A percentile compares a stretch with the other conserved stretches of the same genome.
Evolutionary conservation across 2,113 vertebrate genomes (phyloP).

Genomic region (Rallus limicola): DNA sequence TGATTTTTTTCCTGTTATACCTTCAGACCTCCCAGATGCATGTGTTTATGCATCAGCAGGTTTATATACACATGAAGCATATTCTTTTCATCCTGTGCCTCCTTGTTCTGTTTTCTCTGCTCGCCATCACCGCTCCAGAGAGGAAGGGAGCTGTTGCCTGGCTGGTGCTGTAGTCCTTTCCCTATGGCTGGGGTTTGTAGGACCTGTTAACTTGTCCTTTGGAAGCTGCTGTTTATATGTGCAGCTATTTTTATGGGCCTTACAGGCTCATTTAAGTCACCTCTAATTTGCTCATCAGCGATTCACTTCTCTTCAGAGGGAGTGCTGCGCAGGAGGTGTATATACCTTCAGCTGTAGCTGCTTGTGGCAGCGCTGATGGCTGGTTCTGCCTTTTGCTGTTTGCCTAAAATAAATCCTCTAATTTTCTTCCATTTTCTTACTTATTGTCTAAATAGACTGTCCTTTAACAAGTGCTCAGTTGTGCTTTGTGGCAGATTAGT

Average conservation of each 20-base stretch:
- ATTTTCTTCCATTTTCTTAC: background rate
- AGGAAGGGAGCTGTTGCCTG: background rate
- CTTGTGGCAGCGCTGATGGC: background rate
- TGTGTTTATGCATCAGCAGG: background rate
- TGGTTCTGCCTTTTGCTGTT: background rate
- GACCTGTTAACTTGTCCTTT: background rate
- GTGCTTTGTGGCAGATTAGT: background rate
- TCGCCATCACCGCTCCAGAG: background rate
- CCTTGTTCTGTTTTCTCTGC: background rate
- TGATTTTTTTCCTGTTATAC: background rate
- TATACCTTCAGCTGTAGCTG: fast-evolving
- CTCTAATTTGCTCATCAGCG: background rate
- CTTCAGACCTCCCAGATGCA: background rate
- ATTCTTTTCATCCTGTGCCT: background rate
- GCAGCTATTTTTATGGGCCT: background rate
- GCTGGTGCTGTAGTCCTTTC: background rate
- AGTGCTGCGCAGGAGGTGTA: background rate
- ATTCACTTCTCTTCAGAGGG: background rate
- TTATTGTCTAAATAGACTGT: background rate
- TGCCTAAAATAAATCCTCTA: background rate
- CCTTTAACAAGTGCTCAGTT: background rate
- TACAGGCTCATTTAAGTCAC: background rate
- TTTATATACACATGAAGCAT: background rate
- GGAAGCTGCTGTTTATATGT: background rate
- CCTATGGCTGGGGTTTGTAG: background rate